Base-by-base conservation (phyloP, 2,113 vertebrate species). In the Hippoglossus stenolepis region DNA sequence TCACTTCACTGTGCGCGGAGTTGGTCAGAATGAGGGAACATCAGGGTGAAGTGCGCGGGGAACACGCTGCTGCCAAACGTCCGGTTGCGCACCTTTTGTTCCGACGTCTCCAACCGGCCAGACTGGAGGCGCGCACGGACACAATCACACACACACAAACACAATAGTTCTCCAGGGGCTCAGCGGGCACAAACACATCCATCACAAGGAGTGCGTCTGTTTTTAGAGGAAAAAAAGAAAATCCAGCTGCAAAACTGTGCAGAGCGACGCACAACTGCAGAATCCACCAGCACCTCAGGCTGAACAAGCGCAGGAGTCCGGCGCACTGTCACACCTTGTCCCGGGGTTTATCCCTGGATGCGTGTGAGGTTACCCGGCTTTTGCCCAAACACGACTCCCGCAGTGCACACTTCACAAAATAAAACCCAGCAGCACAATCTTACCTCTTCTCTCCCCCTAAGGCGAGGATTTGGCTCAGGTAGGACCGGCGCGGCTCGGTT, bases 361-460 rank as follows among this genome's bases (percentile, higher is more conserved):
- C 21, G 0, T 51, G 47, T 4, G 15, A 51, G 47, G 62, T 17
- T 49, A 38, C 40, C 68, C 69, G 64, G 80, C 73, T 69, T 60
- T 63, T 18, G 21, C 26, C 43, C 60, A 26, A 45, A 66, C 26
- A n/a, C 51, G 28, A 47, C 15, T 56, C 5, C 61, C 2, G 73
- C 85, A 64, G 62, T 17, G n/a, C 58, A 76, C 81, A 79, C 57
- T 83, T 64, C 2, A 43, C 60, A 40, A 47, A 15, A 28, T 18
- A 3, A 10, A 60, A 1, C 17, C 12, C 3, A 24, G 20, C 54
- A 57, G 12, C 23, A 28, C 31, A 74, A n/a, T 75, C 93, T 91
- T 92, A 93, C 93, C 91, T 92, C 79, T 64, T 31, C 31, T 7
- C 31, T 31, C 31, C 7, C 31, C 31, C 31, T 31, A 31, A 31